Base-by-base conservation (phyloP, 2,888 invertebrate genomes). In the Euplagia quadripunctaria region DNA sequence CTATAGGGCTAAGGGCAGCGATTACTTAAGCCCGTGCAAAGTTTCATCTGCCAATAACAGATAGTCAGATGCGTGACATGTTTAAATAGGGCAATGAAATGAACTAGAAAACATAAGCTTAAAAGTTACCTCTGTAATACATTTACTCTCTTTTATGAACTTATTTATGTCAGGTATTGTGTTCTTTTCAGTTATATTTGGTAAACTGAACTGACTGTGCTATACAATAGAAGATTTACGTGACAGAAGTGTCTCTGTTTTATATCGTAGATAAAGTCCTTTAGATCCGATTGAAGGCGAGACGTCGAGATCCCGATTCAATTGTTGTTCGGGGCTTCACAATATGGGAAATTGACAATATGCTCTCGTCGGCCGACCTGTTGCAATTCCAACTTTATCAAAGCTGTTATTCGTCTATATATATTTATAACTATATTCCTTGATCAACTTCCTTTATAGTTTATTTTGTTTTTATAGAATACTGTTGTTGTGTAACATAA, bases 261-360 rank as follows among this genome's bases (percentile, higher is more conserved):
- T 85, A 83, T 87, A 85, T 84, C 81, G 80, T 71, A 79, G 84
- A 89, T 86, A 89, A 89, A 88, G 87, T 88, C 84, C 86, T 85
- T 84, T 78, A 85, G 86, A 90, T 91, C 89, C 85, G 90, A 92
- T 92, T 91, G 91, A 86, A 87, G 85, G 79, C 83, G 86, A 83
- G 84, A 83, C 79, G 84, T 78, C 83, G 86, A 84, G 85, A 85
- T 80, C 87, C 85, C 85, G 84, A 87, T 85, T 86, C 90, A 86
- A 92, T 91, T 91, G 92, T 89, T 88, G 88, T 88, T 88, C 80
- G 80, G 85, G 89, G 89, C 86, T 90, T 86, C 86, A 88, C 89
- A 89, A 89, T 89, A 89, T 88, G 84, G 89, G 88, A 90, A 89
- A 91, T 92, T 89, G 92, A 89, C 91, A 91, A 91, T 89, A 88